These are phyloP conservation scores for Zaprionus capensis DNA, from an alignment of 1,140 invertebrate genomes.

Conservation along the genomic window DNA sequence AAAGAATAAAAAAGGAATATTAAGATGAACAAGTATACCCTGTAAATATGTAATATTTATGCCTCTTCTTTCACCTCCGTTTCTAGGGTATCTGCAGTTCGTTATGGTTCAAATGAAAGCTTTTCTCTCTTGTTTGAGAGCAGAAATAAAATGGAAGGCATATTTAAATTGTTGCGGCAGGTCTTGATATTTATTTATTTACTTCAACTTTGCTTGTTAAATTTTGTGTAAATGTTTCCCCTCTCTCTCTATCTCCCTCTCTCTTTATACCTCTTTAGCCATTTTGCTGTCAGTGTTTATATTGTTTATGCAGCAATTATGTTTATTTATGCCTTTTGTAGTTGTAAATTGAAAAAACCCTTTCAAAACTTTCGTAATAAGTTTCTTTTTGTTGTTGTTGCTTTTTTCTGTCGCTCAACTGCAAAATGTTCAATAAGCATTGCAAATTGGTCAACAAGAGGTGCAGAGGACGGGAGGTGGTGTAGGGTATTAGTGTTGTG, in stretches of 20 bases:
- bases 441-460: conserved; percentile 15
- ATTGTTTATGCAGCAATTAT: conserved; percentile 63
- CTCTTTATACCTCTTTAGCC: neutral
- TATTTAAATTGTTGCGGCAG: conserved; percentile 66
- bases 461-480: neutral
- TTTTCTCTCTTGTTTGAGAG: conserved; percentile 29
- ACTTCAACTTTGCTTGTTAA: conserved; percentile 12
- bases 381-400: conserved; percentile 15
- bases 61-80: neutral
- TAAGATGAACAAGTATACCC: neutral
- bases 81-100: conserved; percentile 8
- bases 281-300: conserved; percentile 17
- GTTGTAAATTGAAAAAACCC: conserved; percentile 47
- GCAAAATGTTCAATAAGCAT: conserved; percentile 26
- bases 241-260: neutral
- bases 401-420: conserved; percentile 26
- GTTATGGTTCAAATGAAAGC: neutral
- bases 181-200: conserved; percentile 57
- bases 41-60: neutral
- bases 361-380: conserved; percentile 42
- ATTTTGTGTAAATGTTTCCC: conserved; percentile 20
- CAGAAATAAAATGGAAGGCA: neutral
- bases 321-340: conserved; percentile 57
- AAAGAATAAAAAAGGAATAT: neutral
- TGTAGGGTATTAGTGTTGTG: neutral